These are phyloP conservation scores for Pluvianellus socialis DNA, from an alignment of 2,113 vertebrate species.

Conservation along the genomic window DNA sequence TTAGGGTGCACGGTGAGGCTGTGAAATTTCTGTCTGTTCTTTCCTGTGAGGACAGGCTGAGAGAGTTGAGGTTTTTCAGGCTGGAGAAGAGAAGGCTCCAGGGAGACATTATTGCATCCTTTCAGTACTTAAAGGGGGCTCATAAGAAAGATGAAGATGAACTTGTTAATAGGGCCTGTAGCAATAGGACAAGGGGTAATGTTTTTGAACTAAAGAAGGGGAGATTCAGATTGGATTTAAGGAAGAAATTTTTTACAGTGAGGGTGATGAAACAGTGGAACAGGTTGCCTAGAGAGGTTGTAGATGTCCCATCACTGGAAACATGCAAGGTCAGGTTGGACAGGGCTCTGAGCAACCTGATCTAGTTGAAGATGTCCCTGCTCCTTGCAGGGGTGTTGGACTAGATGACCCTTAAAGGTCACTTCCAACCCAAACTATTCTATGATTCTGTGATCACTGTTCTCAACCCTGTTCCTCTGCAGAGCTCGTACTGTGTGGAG, in stretches of 20 bases:
- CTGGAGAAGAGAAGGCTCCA: not conserved
- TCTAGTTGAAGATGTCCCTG: not conserved
- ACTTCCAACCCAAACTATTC: not conserved
- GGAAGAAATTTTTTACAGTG: not conserved
- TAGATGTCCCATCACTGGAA: not conserved
- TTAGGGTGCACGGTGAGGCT: not conserved
- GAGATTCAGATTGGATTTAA: not conserved
- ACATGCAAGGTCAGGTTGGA: not conserved
- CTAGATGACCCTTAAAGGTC: not conserved
- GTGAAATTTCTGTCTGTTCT: not conserved
- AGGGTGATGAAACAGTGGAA: not conserved
- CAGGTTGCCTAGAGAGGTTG: accelerated
- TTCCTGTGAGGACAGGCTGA: not conserved
- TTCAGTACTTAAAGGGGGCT: not conserved
- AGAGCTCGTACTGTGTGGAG: not conserved
- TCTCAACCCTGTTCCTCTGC: not conserved
- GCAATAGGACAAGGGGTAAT: not conserved
- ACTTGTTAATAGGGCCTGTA: not conserved
- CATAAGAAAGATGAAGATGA: not conserved
- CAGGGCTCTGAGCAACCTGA: accelerated
- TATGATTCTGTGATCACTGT: not conserved
- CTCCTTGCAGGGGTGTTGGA: accelerated
- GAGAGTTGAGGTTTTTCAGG: not conserved
- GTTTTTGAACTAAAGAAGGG: not conserved
- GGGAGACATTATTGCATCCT: not conserved